Base-by-base conservation (phyloP, 1,140 invertebrate species). In the Cherax quadricarinatus region DNA sequence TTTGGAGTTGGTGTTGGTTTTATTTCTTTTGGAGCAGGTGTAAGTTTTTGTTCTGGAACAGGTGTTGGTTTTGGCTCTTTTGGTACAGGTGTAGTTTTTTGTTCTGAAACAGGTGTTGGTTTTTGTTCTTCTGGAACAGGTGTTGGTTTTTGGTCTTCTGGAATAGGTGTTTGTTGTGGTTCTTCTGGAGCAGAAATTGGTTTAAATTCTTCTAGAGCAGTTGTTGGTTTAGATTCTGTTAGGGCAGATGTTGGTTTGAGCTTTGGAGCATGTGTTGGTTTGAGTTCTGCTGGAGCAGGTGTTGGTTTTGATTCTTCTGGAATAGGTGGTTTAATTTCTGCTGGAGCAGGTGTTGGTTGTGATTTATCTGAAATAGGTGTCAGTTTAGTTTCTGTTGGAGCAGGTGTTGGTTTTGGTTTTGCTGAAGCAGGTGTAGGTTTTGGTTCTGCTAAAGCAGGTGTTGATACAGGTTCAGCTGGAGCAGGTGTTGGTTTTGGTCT, bases 361-460 rank as follows among this genome's bases (percentile, higher is more conserved):
- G 48, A 21, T 12, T 49, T 21, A 83, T 24, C 80, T 82, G 88
- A 57, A 57, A 41, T 24, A 49, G 80, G 89, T 80, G 51, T 86
- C 62, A 53, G 41, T 21, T 85, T 91, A 24, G 57, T 81, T 70
- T 90, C 82, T 84, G 88, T 53, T 66, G 88, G 53, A n/a, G 14
- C 79, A 82, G 62, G 81, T 75, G 48, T 84, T 53, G 18, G 30
- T 41, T 82, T 70, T 30, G 78, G 9, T 60, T 66, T 3, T 78
- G n/a, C 70, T 89, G 88, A 53, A 12, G n/a, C 66, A 82, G 82
- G 79, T 80, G 53, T 92, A 81, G 57, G 60, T n/a, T 85, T 88
- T 24, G 51, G 62, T 79, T 86, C 79, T 70, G 78, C 62, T 66
- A 83, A 30, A n/a, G 6, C 51, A 83, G 62, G 81, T 80, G 73